phyloP scores from a whole-genome alignment of 2,113 vertebrate genomes.

The Tenebrosternarchus preto region DNA sequence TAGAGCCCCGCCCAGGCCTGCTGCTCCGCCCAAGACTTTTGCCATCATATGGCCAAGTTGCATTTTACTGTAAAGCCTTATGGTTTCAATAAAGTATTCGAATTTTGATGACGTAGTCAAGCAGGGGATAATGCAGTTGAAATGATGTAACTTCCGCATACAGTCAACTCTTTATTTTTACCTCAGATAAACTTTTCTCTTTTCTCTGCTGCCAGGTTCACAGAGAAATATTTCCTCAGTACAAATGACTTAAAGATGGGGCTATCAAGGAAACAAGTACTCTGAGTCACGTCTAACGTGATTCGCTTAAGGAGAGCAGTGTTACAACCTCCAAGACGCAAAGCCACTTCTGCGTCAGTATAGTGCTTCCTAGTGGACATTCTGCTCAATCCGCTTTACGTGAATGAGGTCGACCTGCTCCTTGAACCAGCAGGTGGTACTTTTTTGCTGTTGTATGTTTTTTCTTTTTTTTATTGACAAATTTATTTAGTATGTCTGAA shows the following conservation, averaged over 20 bases:
- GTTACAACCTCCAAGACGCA: slow-evolving; percentile 66
- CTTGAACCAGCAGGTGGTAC: slow-evolving; percentile 70
- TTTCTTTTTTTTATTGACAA: slow-evolving; percentile 52
- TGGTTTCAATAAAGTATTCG: slow-evolving; percentile 95
- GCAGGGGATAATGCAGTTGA: slow-evolving; percentile 70
- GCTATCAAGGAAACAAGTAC: slow-evolving; percentile 62
- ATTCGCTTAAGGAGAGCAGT: slow-evolving; percentile 60
- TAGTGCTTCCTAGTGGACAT: slow-evolving; percentile 77
- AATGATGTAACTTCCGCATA: slow-evolving; percentile 69
- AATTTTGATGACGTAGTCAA: slow-evolving; percentile 96
- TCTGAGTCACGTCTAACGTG: slow-evolving; percentile 50
- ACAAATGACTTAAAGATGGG: slow-evolving; percentile 64
- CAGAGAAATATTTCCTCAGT: slow-evolving; percentile 71
- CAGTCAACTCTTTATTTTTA: slow-evolving; percentile 65
- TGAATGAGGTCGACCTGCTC: slow-evolving; percentile 63
- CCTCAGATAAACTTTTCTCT: slow-evolving; percentile 64
- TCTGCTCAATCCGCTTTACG: slow-evolving; percentile 54
- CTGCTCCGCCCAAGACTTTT: slow-evolving; percentile 83
- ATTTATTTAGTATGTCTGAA: slow-evolving; percentile 56
- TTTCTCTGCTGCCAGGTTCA: slow-evolving; percentile 71
- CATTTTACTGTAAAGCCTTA: slow-evolving; percentile 99
- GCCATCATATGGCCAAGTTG: slow-evolving; percentile 99
- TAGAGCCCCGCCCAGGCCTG: slow-evolving; percentile 74
- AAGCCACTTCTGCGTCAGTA: slow-evolving; percentile 74
- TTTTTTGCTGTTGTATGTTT: not conserved